Evolutionary conservation across 1,140 invertebrate species (phyloP).

Genomic region (Drosophila elegans): DNA sequence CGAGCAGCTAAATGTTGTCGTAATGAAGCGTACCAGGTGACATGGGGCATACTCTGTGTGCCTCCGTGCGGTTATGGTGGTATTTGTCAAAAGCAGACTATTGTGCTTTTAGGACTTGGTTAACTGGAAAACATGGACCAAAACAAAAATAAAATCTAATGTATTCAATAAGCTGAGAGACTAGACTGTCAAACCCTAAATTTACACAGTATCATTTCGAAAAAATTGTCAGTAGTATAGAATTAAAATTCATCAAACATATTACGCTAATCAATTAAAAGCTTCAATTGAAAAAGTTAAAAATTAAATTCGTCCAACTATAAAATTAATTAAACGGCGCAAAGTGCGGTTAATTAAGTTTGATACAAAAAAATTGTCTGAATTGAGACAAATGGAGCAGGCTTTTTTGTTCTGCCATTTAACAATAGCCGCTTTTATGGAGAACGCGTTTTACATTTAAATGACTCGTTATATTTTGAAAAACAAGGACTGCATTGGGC

Average conservation of each 20-base stretch:
- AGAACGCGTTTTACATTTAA: background rate
- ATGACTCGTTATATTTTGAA: background rate
- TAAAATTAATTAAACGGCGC: constrained; percentile 4
- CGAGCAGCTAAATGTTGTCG: constrained; percentile 45
- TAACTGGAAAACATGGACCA: constrained; percentile 3
- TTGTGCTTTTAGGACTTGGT: constrained; percentile 41
- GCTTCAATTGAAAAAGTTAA: background rate
- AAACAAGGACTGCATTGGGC: background rate
- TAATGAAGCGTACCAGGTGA: constrained; percentile 40
- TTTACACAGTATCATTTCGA: background rate
- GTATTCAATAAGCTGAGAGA: background rate
- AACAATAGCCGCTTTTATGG: background rate
- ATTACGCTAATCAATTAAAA: background rate
- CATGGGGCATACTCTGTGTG: background rate
- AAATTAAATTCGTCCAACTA: constrained; percentile 6
- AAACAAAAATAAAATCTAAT: background rate
- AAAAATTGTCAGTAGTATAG: background rate
- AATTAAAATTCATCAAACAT: constrained; percentile 12
- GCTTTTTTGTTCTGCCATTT: background rate
- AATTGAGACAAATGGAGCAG: background rate
- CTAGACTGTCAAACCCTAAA: background rate
- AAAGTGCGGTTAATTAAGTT: constrained; percentile 42
- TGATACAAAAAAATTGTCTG: background rate
- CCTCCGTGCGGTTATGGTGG: constrained; percentile 10
- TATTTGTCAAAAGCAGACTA: constrained; percentile 32